A percentile compares a stretch with the other conserved stretches of the same genome.
phyloP scores from a whole-genome alignment of 2,113 vertebrate species.

The Mionectes macconnelli region DNA sequence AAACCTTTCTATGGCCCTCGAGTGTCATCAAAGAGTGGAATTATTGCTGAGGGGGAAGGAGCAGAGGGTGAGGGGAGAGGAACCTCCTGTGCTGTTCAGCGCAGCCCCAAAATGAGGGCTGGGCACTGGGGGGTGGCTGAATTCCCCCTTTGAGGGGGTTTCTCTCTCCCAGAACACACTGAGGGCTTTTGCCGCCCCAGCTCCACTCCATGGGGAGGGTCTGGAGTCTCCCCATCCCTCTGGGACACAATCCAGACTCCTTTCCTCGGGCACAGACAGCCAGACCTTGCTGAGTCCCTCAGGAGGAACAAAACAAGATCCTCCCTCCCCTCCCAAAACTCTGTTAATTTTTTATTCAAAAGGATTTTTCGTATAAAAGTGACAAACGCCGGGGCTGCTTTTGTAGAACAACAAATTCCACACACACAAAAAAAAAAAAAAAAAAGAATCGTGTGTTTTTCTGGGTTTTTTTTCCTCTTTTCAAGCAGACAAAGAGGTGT shows the following conservation, averaged over 20 bases:
- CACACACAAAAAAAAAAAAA: neutral
- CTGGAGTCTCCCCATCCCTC: neutral
- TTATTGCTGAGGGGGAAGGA: neutral
- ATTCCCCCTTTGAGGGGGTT: neutral
- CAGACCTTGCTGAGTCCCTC: neutral
- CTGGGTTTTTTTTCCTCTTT: neutral
- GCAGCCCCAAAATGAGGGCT: neutral
- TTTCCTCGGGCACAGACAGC: neutral
- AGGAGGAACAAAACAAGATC: neutral
- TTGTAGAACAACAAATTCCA: neutral
- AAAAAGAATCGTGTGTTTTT: neutral
- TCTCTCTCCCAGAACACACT: rapidly evolving
- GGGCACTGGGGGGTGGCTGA: neutral
- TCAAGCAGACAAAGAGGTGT: constrained; percentile 45
- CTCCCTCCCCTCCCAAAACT: neutral
- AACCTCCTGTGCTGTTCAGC: neutral
- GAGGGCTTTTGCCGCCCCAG: neutral
- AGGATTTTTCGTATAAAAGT: neutral
- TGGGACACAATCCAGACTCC: rapidly evolving
- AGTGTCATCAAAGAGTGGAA: rapidly evolving
- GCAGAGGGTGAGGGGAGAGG: neutral
- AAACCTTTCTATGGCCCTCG: neutral
- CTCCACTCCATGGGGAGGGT: neutral
- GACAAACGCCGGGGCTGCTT: neutral
- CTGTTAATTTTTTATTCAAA: neutral